A percentile compares a stretch with the other conserved stretches of the same genome.
These are phyloP conservation scores for Gopherus flavomarginatus DNA, from an alignment of 2,113 vertebrate genomes.

Conservation along the genomic window DNA sequence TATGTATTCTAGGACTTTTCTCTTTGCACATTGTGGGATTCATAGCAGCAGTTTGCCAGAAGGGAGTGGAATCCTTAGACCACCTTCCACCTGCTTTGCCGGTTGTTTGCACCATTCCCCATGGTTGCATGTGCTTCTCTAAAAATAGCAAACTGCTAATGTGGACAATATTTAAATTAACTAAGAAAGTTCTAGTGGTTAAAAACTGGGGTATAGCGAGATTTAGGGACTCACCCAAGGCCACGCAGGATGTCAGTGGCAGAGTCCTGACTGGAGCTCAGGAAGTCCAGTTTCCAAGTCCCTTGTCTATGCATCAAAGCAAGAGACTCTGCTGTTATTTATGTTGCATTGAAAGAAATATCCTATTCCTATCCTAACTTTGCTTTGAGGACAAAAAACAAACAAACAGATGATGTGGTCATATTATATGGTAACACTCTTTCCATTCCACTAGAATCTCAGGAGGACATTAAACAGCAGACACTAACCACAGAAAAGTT, in stretches of 20 bases:
- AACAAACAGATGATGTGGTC: too few relatives aligned
- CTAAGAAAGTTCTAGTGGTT: neutral
- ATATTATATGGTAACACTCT: too few relatives aligned
- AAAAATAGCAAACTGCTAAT: rapidly evolving
- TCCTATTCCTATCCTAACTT: neutral
- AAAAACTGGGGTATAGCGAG: neutral
- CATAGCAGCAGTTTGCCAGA: too few relatives aligned
- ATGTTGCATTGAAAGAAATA: neutral
- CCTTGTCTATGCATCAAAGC: neutral
- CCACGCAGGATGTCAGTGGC: neutral
- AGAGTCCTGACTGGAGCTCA: neutral
- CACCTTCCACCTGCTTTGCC: neutral
- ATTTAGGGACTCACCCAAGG: neutral
- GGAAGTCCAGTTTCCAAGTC: neutral
- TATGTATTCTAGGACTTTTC: neutral
- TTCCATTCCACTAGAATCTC: too few relatives aligned
- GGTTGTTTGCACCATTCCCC: neutral
- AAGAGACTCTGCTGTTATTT: neutral
- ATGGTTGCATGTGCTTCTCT: neutral
- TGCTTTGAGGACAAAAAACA: neutral
- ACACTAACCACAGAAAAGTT: too few relatives aligned
- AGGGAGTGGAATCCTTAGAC: too few relatives aligned
- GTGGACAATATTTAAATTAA: neutral
- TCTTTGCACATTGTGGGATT: neutral
- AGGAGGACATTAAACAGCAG: too few relatives aligned